These are phyloP conservation scores for Diabrotica balteata DNA, from an alignment of 2,888 invertebrate species.

Conservation along the genomic window DNA sequence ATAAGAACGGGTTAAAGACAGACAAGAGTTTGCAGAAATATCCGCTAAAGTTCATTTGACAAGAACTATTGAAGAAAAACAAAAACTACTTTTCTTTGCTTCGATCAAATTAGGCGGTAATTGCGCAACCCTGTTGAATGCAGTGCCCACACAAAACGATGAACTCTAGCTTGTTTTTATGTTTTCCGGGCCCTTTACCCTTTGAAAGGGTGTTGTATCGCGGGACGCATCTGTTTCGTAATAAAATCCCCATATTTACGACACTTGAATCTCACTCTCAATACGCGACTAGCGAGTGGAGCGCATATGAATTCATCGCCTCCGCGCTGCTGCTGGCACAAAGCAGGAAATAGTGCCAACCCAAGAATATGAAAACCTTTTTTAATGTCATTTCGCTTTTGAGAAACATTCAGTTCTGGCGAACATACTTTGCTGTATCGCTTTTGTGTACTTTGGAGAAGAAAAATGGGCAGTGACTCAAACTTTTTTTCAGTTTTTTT, in stretches of 20 bases:
- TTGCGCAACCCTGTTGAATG: background rate
- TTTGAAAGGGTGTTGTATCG: constrained; percentile 20
- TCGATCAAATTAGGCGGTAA: too few relatives aligned
- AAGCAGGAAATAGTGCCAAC: constrained; percentile 16
- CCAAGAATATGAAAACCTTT: constrained; percentile 16
- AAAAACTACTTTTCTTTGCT: too few relatives aligned
- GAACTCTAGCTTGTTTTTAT: constrained; percentile 16
- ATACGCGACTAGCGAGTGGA: constrained; percentile 12
- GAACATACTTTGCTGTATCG: background rate
- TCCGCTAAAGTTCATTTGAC: too few relatives aligned
- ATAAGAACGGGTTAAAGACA: too few relatives aligned
- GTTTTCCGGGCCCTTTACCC: constrained; percentile 14
- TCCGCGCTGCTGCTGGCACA: constrained; percentile 2
- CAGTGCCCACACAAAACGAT: background rate
- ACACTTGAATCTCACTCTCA: constrained; percentile 25
- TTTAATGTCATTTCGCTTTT: constrained; percentile 11
- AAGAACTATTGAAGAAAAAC: too few relatives aligned
- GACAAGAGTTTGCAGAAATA: too few relatives aligned
- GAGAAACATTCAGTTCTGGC: constrained; percentile 6
- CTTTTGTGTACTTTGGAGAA: too few relatives aligned
- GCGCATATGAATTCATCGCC: constrained; percentile 24
- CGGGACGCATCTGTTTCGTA: constrained; percentile 29
- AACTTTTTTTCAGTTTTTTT: too few relatives aligned
- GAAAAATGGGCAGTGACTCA: too few relatives aligned
- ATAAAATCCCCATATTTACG: constrained; percentile 31